Conservation (phyloP, 92 coral and sea anemone species). For the Phenganax subtilis region DNA sequence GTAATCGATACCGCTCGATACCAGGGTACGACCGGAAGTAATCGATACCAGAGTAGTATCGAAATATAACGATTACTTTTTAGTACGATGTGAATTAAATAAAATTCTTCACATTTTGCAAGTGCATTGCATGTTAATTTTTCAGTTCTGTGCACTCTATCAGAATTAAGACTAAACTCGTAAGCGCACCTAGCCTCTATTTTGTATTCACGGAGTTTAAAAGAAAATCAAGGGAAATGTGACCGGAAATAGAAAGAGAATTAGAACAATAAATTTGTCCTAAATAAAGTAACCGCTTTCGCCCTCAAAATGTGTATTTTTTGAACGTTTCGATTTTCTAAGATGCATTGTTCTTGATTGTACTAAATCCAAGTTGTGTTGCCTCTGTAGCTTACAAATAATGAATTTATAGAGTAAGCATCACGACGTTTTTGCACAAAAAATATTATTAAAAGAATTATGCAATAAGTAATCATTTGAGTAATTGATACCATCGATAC, state of each 20-base stretch:
- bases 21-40: slow-evolving; percentile 5
- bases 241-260: not conserved
- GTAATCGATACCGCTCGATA: slow-evolving; percentile 15
- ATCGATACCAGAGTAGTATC: slow-evolving; percentile 12
- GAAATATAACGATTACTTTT: not conserved
- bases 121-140: not conserved
- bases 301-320: not conserved
- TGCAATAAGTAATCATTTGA: slow-evolving; percentile 35
- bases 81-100: not conserved
- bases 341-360: not conserved
- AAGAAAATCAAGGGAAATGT: not conserved
- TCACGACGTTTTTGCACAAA: no score
- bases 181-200: not conserved
- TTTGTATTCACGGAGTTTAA: not conserved
- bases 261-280: no score
- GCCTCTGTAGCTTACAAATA: no score
- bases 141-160: not conserved
- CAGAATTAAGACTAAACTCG: not conserved
- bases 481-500: slow-evolving; percentile 39
- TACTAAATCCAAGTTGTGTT: not conserved
- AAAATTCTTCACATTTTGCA: not conserved
- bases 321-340: not conserved
- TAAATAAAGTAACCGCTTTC: no score
- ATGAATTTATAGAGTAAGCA: no score
- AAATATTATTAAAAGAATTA: slow-evolving; percentile 17